Evolutionary conservation across 2,888 invertebrate genomes (phyloP).

Genomic region (Crocallis elinguaria): DNA sequence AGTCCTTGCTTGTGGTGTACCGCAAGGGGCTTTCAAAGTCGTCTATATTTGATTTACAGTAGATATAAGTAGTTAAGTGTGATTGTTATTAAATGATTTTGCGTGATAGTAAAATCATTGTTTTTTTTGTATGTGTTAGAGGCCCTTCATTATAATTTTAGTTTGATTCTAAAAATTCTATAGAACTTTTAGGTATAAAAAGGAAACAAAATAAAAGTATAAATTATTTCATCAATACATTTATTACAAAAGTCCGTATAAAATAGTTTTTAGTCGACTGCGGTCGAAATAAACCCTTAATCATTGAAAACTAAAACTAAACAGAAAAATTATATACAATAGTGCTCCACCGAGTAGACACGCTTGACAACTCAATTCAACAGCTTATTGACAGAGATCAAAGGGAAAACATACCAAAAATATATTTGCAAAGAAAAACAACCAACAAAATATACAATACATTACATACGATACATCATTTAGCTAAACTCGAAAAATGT

Average conservation of each 20-base stretch:
- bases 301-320: slow-evolving; percentile 60
- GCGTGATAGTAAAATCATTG: no score
- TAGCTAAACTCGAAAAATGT: neutral
- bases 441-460: neutral
- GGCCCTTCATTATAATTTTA: no score
- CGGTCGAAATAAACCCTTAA: slow-evolving; percentile 75
- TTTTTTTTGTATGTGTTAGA: no score
- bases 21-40: no score
- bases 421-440: neutral
- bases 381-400: slow-evolving; percentile 57
- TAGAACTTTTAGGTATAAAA: neutral
- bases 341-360: slow-evolving; percentile 63
- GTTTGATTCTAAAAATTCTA: no score
- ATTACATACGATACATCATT: neutral
- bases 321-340: slow-evolving; percentile 70
- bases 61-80: no score
- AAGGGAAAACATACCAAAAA: slow-evolving; percentile 40
- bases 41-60: no score
- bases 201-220: neutral
- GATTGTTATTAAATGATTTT: no score
- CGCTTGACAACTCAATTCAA: slow-evolving; percentile 45
- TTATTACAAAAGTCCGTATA: slow-evolving; percentile 66
- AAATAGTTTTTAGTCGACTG: slow-evolving; percentile 80
- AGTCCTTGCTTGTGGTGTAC: no score
- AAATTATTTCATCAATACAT: slow-evolving; percentile 51